Conservation (phyloP, 2,797 vertebrate species). For the Cacajao melanocephalus region DNA sequence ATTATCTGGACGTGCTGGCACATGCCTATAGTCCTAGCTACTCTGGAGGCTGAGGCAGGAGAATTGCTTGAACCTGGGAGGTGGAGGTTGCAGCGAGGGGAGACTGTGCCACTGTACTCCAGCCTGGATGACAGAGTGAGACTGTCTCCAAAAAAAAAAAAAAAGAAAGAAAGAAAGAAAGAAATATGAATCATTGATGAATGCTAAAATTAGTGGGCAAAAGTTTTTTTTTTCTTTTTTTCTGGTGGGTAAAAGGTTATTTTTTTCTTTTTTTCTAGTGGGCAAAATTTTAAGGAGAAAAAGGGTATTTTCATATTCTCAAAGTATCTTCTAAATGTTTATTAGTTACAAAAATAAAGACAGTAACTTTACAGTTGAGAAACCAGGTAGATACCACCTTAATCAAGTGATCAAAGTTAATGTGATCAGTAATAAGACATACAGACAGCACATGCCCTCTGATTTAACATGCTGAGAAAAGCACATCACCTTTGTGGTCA, state of each 20-base stretch:
- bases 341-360: background rate
- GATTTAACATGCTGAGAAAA: background rate
- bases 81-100: too few species aligned
- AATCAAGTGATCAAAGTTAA: background rate
- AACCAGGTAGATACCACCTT: background rate
- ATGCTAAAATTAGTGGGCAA: background rate
- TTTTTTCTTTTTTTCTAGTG: background rate
- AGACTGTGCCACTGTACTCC: too few species aligned
- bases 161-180: too few species aligned
- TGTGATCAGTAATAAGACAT: background rate
- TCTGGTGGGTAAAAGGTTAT: background rate
- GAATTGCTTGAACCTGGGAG: too few species aligned
- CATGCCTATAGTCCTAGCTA: too few species aligned
- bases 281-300: conserved; percentile 32
- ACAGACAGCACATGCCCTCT: background rate
- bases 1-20: too few species aligned
- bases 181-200: background rate
- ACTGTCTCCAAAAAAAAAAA: too few species aligned
- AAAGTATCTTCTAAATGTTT: background rate
- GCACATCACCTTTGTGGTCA: background rate
- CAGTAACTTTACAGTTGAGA: background rate
- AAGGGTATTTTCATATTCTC: background rate
- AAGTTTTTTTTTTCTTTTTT: background rate
- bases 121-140: too few species aligned
- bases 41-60: too few species aligned